Conservation (phyloP, 2,888 invertebrate species). For the Hirtodrosophila confusa region DNA sequence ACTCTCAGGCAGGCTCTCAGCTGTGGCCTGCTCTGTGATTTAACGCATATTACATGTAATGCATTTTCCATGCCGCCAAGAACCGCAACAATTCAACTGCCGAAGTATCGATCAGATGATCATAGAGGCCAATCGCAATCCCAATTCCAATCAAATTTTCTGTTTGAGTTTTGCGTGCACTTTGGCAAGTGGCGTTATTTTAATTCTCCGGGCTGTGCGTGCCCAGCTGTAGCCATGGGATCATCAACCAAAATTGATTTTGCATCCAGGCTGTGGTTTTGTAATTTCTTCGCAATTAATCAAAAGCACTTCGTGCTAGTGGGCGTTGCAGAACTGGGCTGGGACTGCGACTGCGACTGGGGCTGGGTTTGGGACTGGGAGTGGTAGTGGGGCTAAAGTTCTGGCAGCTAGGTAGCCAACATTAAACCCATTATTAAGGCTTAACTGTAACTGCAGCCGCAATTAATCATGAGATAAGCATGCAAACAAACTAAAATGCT, state of each 20-base stretch:
- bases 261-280: slow-evolving; percentile 54
- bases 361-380: slow-evolving; percentile 3
- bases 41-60: slow-evolving; percentile 73
- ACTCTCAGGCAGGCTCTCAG: slow-evolving; percentile 23
- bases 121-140: slow-evolving; percentile 42
- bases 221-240: slow-evolving; percentile 37
- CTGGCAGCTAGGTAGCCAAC: slow-evolving; percentile 29
- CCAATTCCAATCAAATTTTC: slow-evolving; percentile 51
- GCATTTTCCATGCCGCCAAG: slow-evolving; percentile 63
- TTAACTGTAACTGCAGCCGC: slow-evolving; percentile 72
- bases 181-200: slow-evolving; percentile 62
- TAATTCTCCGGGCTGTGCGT: slow-evolving; percentile 64
- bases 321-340: slow-evolving; percentile 57
- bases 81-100: slow-evolving; percentile 56
- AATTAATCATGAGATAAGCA: slow-evolving; percentile 77
- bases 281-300: slow-evolving; percentile 66
- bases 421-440: slow-evolving; percentile 70
- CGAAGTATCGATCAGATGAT: slow-evolving; percentile 57
- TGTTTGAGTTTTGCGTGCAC: slow-evolving; percentile 48
- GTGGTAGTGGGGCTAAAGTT: slow-evolving; percentile 13
- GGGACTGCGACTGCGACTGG: slow-evolving; percentile 14
- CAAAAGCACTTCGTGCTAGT: slow-evolving; percentile 66
- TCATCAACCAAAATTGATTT: slow-evolving; percentile 65
- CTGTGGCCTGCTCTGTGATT: slow-evolving; percentile 52
- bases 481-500: slow-evolving; percentile 64